These are phyloP conservation scores for Goniozus legneri DNA, from an alignment of 1,140 invertebrate genomes.

Conservation along the genomic window DNA sequence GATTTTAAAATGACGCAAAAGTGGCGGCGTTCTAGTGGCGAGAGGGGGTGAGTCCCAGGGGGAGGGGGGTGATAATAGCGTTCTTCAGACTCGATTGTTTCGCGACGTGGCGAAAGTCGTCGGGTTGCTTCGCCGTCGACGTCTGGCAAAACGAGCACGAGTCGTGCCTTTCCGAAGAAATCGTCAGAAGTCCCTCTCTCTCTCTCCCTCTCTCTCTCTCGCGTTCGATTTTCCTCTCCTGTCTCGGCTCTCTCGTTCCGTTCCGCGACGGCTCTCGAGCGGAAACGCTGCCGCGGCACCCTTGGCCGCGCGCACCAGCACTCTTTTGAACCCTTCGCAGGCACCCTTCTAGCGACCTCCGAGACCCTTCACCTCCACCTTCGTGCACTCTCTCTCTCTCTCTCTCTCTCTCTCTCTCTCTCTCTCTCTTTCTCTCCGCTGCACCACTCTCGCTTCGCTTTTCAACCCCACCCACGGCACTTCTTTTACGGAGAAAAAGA, in stretches of 20 bases:
- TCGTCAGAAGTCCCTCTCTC: constrained; percentile 17
- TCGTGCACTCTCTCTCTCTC: background rate
- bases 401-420: background rate
- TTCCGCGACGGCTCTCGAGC: constrained; percentile 24
- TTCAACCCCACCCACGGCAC: background rate
- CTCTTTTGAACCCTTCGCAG: constrained; percentile 26
- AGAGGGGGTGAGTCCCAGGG: background rate
- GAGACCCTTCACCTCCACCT: constrained; percentile 26
- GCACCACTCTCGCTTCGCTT: background rate
- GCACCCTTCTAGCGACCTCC: constrained; percentile 23
- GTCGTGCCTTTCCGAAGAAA: constrained; percentile 22
- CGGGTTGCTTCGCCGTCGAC: background rate
- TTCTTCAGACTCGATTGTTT: constrained; percentile 6
- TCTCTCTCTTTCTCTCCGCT: background rate
- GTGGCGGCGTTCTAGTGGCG: too few relatives aligned
- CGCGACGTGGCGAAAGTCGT: constrained; percentile 9
- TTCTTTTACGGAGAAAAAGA: too few relatives aligned
- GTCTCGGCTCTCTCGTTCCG: constrained; percentile 3
- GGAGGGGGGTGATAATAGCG: constrained; percentile 3
- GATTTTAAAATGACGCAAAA: too few relatives aligned
- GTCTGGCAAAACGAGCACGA: constrained; percentile 2
- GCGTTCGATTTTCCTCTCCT: background rate
- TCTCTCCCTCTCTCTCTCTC: background rate
- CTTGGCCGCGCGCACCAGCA: constrained; percentile 19
- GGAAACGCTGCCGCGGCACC: constrained; percentile 38